Evolutionary conservation across 23 tunicate genomes (phyloP).

Genomic region (Styela plicata): DNA sequence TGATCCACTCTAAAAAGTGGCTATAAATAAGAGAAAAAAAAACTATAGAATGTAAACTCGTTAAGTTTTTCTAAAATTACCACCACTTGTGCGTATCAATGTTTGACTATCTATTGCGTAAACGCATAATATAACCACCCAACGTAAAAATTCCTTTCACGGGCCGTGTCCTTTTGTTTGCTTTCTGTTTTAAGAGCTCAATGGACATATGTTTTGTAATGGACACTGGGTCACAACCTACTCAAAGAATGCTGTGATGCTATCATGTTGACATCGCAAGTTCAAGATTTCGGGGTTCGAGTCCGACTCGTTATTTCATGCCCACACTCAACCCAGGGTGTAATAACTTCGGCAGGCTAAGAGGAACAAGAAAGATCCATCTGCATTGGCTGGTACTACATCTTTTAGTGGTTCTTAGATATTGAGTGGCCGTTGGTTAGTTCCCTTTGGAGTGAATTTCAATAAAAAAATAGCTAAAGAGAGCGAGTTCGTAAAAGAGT

Average conservation of each 20-base stretch:
- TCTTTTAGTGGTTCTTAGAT: too few species aligned
- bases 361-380: neutral
- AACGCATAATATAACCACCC: neutral
- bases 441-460: too few species aligned
- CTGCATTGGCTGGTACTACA: too few species aligned
- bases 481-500: too few species aligned
- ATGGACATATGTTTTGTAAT: neutral
- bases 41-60: too few species aligned
- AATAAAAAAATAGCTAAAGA: too few species aligned
- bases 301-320: too few species aligned
- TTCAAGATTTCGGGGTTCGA: neutral
- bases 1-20: too few species aligned
- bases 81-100: too few species aligned
- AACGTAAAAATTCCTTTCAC: neutral
- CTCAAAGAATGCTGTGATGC: neutral
- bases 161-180: neutral
- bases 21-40: neutral
- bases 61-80: too few species aligned
- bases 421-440: too few species aligned
- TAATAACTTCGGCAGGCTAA: neutral
- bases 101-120: neutral
- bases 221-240: neutral
- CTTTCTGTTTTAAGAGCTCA: neutral
- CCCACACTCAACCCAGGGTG: too few species aligned
- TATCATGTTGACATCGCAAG: neutral